Evolutionary conservation across 1,140 invertebrate genomes (phyloP).

Genomic region (Nephila pilipes): DNA sequence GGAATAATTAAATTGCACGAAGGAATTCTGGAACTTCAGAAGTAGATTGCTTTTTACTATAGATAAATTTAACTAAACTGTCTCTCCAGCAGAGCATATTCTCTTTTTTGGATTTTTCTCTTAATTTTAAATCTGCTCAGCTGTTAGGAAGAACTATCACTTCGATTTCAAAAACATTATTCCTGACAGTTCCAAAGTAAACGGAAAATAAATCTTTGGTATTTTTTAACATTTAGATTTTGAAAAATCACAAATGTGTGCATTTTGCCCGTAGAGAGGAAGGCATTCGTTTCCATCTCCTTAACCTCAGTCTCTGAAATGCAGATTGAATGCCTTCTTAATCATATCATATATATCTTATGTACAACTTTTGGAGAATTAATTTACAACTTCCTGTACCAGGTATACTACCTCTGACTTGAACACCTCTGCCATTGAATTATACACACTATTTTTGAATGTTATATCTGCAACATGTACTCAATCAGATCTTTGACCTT

Average conservation of each 20-base stretch:
- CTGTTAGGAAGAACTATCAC: slow-evolving; percentile 64
- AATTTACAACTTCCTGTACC: not conserved
- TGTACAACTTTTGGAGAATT: slow-evolving; percentile 29
- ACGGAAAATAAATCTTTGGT: slow-evolving; percentile 54
- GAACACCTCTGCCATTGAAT: slow-evolving; percentile 29
- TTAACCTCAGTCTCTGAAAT: slow-evolving; percentile 39
- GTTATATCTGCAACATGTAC: too few species aligned
- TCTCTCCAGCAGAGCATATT: slow-evolving; percentile 43
- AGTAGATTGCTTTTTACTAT: too few species aligned
- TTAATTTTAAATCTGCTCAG: slow-evolving; percentile 32
- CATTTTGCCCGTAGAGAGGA: slow-evolving; percentile 36
- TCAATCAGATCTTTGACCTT: too few species aligned
- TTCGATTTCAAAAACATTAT: slow-evolving; percentile 67
- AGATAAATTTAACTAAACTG: slow-evolving; percentile 41
- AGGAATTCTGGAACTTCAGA: too few species aligned
- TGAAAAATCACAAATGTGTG: slow-evolving; percentile 42
- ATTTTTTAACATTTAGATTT: slow-evolving; percentile 59
- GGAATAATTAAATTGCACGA: too few species aligned
- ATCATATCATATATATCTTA: slow-evolving; percentile 60
- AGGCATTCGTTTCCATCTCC: slow-evolving; percentile 54
- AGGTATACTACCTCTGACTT: not conserved
- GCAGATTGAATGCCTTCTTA: slow-evolving; percentile 38
- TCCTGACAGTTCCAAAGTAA: slow-evolving; percentile 12
- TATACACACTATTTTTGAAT: too few species aligned
- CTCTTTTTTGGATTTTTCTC: slow-evolving; percentile 49